phyloP scores from a whole-genome alignment of 2,113 vertebrate genomes.

The Mirza zaza region DNA sequence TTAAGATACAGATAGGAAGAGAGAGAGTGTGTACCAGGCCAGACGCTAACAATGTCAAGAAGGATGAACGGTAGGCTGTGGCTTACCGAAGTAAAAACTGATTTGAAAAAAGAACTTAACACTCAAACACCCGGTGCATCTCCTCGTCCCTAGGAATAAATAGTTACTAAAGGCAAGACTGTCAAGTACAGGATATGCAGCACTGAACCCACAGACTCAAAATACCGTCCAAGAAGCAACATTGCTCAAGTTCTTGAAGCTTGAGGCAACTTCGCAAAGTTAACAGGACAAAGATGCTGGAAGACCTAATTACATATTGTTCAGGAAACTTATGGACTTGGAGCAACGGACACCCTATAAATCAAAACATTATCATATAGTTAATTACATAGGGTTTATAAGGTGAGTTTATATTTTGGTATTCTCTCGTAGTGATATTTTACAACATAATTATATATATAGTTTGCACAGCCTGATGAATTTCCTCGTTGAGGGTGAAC shows the following conservation, averaged over 20 bases:
- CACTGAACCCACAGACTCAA: background rate
- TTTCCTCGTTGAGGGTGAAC: conserved; percentile 51
- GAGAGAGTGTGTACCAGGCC: background rate
- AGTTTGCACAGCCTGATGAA: conserved; percentile 39
- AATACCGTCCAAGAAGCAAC: background rate
- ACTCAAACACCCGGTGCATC: background rate
- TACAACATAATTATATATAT: conserved; percentile 70
- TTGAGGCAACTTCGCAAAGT: conserved; percentile 15
- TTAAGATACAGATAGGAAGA: background rate
- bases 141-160: background rate
- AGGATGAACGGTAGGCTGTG: background rate
- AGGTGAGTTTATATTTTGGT: conserved; percentile 28
- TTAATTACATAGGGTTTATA: conserved; percentile 58
- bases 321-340: background rate
- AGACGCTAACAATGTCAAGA: background rate
- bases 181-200: background rate
- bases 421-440: conserved; percentile 46
- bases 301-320: conserved; percentile 24
- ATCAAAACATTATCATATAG: conserved; percentile 4
- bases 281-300: conserved; percentile 22
- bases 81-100: background rate
- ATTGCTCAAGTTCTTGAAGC: background rate
- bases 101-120: background rate
- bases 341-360: background rate
- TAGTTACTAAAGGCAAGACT: background rate